phyloP scores from a whole-genome alignment of 2,113 vertebrate genomes.

The Plecturocebus donacophilus region DNA sequence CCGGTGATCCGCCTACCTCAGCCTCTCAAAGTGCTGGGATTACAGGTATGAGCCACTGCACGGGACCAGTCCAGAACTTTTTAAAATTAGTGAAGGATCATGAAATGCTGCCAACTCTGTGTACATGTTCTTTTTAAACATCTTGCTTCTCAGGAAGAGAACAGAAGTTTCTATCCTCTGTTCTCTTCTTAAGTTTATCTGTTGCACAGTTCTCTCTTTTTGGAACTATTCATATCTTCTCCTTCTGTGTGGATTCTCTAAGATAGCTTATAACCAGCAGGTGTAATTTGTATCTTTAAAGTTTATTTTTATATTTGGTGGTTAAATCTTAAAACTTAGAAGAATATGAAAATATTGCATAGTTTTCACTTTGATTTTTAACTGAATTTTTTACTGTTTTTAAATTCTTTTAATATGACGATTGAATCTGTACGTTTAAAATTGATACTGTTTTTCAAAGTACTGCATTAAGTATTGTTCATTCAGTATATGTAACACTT shows the following conservation, averaged over 20 bases:
- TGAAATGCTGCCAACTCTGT: not conserved
- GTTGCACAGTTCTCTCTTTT: not conserved
- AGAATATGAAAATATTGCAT: not conserved
- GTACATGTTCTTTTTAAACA: not conserved
- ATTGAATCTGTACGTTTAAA: constrained; percentile 9
- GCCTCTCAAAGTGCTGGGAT: too few relatives aligned
- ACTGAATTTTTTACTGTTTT: constrained; percentile 32
- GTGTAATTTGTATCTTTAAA: not conserved
- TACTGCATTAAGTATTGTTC: not conserved
- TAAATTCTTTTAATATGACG: not conserved
- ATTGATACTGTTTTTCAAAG: not conserved
- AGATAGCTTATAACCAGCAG: not conserved
- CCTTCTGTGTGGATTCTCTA: not conserved
- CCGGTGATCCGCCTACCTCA: too few relatives aligned
- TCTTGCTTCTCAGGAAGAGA: not conserved
- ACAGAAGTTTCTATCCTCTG: not conserved
- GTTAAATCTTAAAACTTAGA: not conserved
- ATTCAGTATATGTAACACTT: not conserved
- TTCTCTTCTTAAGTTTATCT: constrained; percentile 15
- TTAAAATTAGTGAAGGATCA: not conserved
- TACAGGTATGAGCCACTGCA: too few relatives aligned
- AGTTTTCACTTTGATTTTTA: not conserved
- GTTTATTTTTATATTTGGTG: not conserved
- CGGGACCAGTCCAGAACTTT: not conserved
- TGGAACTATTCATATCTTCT: not conserved